A percentile compares a stretch with the other conserved stretches of the same genome.
These are phyloP conservation scores for Catharus fuscescens DNA, from an alignment of 2,113 vertebrate genomes.

Conservation along the genomic window DNA sequence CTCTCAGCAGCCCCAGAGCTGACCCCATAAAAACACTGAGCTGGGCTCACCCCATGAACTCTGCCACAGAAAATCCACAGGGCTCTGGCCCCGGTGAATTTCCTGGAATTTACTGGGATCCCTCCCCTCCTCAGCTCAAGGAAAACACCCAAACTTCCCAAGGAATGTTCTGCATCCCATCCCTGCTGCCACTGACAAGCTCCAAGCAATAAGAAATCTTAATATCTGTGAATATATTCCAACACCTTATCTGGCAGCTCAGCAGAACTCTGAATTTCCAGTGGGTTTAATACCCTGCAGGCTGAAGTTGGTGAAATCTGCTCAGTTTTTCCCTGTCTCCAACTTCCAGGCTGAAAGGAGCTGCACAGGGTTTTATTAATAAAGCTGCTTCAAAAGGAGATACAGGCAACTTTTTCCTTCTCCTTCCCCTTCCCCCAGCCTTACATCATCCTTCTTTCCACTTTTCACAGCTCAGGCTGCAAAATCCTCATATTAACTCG, in stretches of 20 bases:
- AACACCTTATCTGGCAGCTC: conserved; percentile 11
- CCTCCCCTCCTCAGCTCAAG: neutral
- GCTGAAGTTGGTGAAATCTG: neutral
- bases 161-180: neutral
- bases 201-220: neutral
- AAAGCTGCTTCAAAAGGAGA: neutral
- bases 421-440: neutral
- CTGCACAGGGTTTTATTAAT: neutral
- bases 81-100: neutral
- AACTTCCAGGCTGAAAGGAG: neutral
- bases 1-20: neutral
- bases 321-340: neutral
- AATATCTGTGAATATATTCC: conserved; percentile 14
- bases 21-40: neutral
- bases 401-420: neutral
- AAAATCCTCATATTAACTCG: neutral
- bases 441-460: neutral
- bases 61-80: neutral
- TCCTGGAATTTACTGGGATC: neutral
- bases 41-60: neutral
- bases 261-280: neutral
- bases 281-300: neutral
- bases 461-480: conserved; percentile 24
- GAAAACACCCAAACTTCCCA: neutral
- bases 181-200: neutral